Evolutionary conservation across 2,113 vertebrate genomes (phyloP).

Genomic region (Proteles cristata): DNA sequence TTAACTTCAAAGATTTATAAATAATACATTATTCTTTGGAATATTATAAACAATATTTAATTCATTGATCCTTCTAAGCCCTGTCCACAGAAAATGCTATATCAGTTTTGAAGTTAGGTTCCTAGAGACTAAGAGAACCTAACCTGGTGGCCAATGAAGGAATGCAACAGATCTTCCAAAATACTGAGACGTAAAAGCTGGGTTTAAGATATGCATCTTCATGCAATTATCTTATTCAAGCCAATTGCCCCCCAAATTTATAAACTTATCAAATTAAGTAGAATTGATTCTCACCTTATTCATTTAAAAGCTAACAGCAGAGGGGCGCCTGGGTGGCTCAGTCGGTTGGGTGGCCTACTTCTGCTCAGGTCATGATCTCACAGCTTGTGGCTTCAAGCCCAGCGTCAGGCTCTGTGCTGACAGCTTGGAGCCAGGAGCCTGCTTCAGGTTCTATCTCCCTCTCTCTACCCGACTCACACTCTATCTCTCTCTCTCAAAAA

Average conservation of each 20-base stretch:
- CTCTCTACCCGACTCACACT: no score
- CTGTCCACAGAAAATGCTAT: background rate
- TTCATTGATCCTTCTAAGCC: conserved; percentile 33
- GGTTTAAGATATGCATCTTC: background rate
- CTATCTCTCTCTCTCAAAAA: no score
- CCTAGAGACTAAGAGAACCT: background rate
- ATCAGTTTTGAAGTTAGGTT: conserved; percentile 32
- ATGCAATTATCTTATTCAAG: background rate
- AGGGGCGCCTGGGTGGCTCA: no score
- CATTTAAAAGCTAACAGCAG: conserved; percentile 36
- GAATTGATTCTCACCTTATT: conserved; percentile 15
- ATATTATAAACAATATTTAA: conserved; percentile 36
- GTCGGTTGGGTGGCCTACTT: no score
- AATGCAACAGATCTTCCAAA: background rate
- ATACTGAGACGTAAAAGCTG: background rate
- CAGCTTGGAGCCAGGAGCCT: no score
- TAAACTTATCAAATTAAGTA: conserved; percentile 22
- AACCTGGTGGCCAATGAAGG: background rate
- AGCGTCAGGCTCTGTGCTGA: no score
- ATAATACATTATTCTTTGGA: conserved; percentile 12
- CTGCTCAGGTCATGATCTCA: no score
- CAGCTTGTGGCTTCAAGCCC: no score
- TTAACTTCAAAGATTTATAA: conserved; percentile 9
- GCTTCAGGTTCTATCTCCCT: no score
- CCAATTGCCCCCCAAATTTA: background rate